Percentiles rank a stretch among this genome's conserved stretches.
phyloP scores from a whole-genome alignment of 2,888 invertebrate species.

The Molorchus minor region DNA sequence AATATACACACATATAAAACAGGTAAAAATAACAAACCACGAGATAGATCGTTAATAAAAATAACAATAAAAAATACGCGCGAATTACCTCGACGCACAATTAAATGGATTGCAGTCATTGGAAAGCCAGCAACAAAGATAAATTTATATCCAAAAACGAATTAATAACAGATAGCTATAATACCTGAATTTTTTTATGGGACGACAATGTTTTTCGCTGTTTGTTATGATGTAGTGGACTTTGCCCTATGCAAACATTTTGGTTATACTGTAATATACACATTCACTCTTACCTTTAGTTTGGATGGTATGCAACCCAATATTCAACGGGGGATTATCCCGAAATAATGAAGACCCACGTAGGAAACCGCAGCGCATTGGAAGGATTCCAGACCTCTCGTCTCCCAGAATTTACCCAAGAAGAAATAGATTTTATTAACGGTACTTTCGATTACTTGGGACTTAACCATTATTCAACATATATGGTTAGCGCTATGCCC shows the following conservation, averaged over 20 bases:
- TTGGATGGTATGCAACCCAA: slow-evolving; percentile 64
- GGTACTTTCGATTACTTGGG: slow-evolving; percentile 78
- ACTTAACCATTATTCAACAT: slow-evolving; percentile 67
- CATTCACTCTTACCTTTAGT: slow-evolving; percentile 28
- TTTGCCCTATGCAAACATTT: no score
- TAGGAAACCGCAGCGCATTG: slow-evolving; percentile 66
- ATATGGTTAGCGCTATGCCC: slow-evolving; percentile 55
- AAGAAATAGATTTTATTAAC: slow-evolving; percentile 69
- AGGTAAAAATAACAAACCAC: no score
- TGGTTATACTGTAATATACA: no score
- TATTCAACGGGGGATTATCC: slow-evolving; percentile 76
- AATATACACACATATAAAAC: no score
- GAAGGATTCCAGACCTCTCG: slow-evolving; percentile 66
- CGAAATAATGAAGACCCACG: slow-evolving; percentile 68
- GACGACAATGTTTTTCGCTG: no score
- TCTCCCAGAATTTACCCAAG: slow-evolving; percentile 68
- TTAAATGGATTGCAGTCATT: no score
- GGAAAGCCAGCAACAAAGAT: not conserved
- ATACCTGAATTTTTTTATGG: slow-evolving; percentile 71
- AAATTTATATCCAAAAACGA: not conserved
- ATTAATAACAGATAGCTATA: not conserved
- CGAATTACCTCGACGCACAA: no score
- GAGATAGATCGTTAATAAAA: no score
- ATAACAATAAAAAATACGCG: no score
- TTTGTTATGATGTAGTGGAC: no score